phyloP scores from a whole-genome alignment of 2,888 invertebrate genomes.

The Stegophylla sp. region DNA sequence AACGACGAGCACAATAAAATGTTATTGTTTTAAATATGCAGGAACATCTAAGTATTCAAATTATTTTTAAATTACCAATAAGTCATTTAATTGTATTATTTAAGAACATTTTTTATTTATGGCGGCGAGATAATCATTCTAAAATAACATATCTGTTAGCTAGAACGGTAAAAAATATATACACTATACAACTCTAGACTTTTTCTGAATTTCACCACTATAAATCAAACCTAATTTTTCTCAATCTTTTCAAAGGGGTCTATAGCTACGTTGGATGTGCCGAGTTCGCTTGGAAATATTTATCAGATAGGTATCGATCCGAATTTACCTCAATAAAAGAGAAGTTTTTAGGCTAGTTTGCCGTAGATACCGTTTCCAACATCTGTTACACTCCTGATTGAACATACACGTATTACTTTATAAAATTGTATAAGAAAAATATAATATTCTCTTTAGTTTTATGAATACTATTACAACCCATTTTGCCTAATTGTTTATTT shows the following conservation, averaged over 20 bases:
- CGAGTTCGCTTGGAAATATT: slow-evolving; percentile 35
- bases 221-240: slow-evolving; percentile 33
- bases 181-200: not conserved
- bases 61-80: not conserved
- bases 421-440: slow-evolving; percentile 20
- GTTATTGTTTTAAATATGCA: no score
- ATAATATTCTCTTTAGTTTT: not conserved
- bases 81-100: not conserved
- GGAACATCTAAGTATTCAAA: no score
- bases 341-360: slow-evolving; percentile 37
- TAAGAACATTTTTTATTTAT: not conserved
- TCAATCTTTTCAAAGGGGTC: slow-evolving; percentile 2
- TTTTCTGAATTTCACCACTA: not conserved
- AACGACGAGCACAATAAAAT: no score
- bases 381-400: slow-evolving; percentile 43
- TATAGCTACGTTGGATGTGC: not conserved
- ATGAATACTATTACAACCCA: no score
- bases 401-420: slow-evolving; percentile 9
- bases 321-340: slow-evolving; percentile 37
- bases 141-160: slow-evolving; percentile 10
- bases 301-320: slow-evolving; percentile 47
- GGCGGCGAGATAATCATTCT: slow-evolving; percentile 4
- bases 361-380: slow-evolving; percentile 34
- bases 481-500: not conserved
- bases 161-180: not conserved